Base-by-base conservation (phyloP, 2,888 invertebrate genomes). In the Drosophila diplacantha region DNA sequence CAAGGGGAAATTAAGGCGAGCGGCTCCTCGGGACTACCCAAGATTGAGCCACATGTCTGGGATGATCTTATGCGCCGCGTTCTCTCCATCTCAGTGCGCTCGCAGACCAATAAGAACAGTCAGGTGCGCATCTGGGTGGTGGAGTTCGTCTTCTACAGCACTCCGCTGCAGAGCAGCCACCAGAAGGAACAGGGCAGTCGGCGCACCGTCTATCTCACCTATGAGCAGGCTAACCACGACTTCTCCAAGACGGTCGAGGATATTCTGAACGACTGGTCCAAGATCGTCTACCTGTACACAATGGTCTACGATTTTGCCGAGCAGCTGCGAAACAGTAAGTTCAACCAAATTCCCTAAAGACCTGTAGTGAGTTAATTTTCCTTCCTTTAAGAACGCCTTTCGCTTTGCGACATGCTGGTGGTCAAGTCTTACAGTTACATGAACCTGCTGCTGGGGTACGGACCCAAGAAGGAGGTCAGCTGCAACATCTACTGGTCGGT, bases 401-500 rank as follows among this genome's bases (percentile, higher is more conserved):
- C 91, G 81, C 85, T 93, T 9, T 89, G 90, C 8, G 91, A 93
- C 88, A 92, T 91, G 90, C 93, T 96, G 67, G 93, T 93, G 80
- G 92, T 99, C 53, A 95, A 96, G 74, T 96, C 96, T 1, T 99
- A 95, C 89, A 96, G 93, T 81, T 99, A 98, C 89, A 95, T 95
- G 70, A 96, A 95, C 87, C 90, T 99, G 55, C 92, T 96, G 47
- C 86, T 99, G 51, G 94, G 94, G 3, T 98, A 98, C 89, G 98
- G 98, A 0, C 93, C 94, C 5, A 93, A 93, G 72, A 92, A 93
- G 85, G 93, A 94, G 58, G 95, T 96, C 29, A 93, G 94, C 65
- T 96, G 95, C 65, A 94, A 93, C 52, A 91, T 96, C 71, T 92
- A 93, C 79, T 96, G 96, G 95, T 93, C 91, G 78, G 92, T 93